Evolutionary conservation across 2,888 invertebrate species (phyloP).

Genomic region (Neoitamus cyanurus): DNA sequence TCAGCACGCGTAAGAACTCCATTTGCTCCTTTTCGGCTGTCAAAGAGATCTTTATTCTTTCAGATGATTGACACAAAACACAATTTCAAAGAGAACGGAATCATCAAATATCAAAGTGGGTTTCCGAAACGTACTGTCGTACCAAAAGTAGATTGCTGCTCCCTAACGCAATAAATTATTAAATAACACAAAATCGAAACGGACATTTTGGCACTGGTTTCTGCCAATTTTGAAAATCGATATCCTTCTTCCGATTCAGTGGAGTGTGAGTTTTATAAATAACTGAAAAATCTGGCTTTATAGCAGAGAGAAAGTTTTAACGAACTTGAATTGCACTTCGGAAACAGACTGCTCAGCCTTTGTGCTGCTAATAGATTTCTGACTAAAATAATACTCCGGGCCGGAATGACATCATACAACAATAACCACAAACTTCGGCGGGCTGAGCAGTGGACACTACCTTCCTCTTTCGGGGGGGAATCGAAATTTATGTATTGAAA

Average conservation of each 20-base stretch:
- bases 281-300: neutral
- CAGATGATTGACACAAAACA: neutral
- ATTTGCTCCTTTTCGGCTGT: too few species aligned
- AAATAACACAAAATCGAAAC: neutral
- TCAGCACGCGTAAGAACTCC: too few species aligned
- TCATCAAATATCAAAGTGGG: neutral
- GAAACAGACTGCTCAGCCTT: neutral
- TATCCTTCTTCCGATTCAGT: neutral
- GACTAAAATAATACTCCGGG: too few species aligned
- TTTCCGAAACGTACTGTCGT: neutral
- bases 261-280: neutral
- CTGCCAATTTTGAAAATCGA: neutral
- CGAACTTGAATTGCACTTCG: neutral
- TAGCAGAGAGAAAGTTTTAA: neutral
- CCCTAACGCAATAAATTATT: neutral
- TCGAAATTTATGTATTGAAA: neutral
- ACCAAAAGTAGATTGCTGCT: neutral
- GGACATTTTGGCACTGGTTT: neutral
- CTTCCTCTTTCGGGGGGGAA: neutral
- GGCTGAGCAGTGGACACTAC: neutral
- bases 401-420: neutral
- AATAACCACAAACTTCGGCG: neutral
- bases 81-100: neutral
- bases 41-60: neutral
- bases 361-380: neutral